Conservation (phyloP, 2,888 invertebrate genomes). For the Halocaridina rubra region DNA sequence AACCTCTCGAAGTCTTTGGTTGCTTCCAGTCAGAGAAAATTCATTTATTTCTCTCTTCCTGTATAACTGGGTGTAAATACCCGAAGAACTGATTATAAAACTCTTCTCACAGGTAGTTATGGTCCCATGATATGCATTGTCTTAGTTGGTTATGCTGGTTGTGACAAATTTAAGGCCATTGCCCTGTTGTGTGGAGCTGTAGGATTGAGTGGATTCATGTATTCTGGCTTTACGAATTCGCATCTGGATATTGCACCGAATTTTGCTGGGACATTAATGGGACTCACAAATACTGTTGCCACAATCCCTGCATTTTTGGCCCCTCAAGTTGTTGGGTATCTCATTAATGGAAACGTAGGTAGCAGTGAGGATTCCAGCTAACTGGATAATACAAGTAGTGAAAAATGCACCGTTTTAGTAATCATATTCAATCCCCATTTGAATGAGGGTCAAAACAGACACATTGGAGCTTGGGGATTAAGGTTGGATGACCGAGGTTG, state of each 20-base stretch:
- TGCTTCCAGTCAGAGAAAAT: too few relatives aligned
- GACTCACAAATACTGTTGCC: conserved; percentile 83
- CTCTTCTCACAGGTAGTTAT: conserved; percentile 58
- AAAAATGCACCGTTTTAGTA: too few relatives aligned
- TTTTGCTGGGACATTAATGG: conserved; percentile 86
- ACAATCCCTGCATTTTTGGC: conserved; percentile 84
- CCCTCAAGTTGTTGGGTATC: conserved; percentile 78
- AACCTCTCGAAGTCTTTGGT: too few relatives aligned
- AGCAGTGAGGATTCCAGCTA: too few relatives aligned
- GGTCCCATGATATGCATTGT: conserved; percentile 78
- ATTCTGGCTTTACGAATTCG: conserved; percentile 87
- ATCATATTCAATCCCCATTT: too few relatives aligned
- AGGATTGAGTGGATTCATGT: conserved; percentile 84
- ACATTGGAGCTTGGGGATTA: too few relatives aligned
- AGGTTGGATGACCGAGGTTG: too few relatives aligned
- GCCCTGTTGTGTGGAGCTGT: conserved; percentile 84
- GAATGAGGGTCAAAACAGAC: too few relatives aligned
- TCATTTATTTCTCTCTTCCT: too few relatives aligned
- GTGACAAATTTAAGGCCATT: conserved; percentile 82
- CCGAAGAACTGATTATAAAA: too few relatives aligned
- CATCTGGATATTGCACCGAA: conserved; percentile 88
- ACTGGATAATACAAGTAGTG: too few relatives aligned
- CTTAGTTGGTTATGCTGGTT: conserved; percentile 86
- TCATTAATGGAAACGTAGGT: conserved; percentile 70
- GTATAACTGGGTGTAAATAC: too few relatives aligned